Evolutionary conservation across 2,888 invertebrate genomes (phyloP).

Genomic region (Bugula neritina): DNA sequence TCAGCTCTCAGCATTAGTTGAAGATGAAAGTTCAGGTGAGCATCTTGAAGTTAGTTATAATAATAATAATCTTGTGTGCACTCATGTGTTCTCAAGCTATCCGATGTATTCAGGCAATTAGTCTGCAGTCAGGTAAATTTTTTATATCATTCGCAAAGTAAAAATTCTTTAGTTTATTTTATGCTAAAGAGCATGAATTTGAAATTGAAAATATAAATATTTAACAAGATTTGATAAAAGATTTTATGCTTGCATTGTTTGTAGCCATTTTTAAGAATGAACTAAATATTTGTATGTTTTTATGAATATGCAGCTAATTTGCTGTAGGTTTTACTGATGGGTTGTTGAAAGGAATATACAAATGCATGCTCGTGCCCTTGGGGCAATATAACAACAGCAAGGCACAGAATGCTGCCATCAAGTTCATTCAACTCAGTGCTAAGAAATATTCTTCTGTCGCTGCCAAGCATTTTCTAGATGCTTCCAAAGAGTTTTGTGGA

Average conservation of each 20-base stretch:
- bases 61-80: not conserved
- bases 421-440: constrained; percentile 64
- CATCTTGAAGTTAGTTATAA: not conserved
- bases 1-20: not conserved
- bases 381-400: constrained; percentile 72
- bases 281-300: too few species aligned
- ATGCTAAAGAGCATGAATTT: too few species aligned
- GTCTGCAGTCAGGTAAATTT: too few species aligned
- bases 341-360: constrained; percentile 72
- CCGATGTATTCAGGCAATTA: too few species aligned
- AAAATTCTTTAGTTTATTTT: too few species aligned
- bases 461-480: constrained; percentile 64
- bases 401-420: constrained; percentile 70
- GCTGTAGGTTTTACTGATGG: constrained; percentile 69
- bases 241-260: too few species aligned
- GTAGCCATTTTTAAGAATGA: too few species aligned
- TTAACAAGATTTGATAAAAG: too few species aligned
- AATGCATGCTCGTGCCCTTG: constrained; percentile 69
- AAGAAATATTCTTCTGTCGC: constrained; percentile 66
- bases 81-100: not conserved
- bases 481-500: constrained; percentile 63
- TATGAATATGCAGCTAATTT: too few species aligned
- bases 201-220: too few species aligned
- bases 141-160: too few species aligned
- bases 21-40: not conserved